Base-by-base conservation (phyloP, 2,888 invertebrate species). In the Sinotaia quadrata region DNA sequence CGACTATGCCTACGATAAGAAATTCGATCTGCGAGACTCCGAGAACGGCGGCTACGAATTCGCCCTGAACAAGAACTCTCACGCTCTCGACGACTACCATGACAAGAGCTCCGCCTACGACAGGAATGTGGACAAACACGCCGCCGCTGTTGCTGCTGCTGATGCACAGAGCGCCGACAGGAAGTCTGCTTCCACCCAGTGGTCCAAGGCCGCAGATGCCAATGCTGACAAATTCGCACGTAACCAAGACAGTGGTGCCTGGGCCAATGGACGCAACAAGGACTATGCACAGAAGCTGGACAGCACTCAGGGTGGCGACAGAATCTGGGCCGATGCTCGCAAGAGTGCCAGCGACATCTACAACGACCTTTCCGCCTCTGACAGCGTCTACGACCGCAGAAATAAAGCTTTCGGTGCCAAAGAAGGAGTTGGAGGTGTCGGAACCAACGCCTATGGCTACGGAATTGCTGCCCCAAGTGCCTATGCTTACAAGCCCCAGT, bases 1-100 rank as follows among this genome's bases (percentile, higher is more conserved):
- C 27, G 37, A 63, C 33, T 72, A 72, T 63, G 72, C 65, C 31
- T 72, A 67, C 34, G 69, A 72, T 63, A 72, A 72, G 69, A 72
- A 61, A 36, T 72, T 69, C 67, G 56, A 69, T 54, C 67, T 66
- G 21, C 24, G 49, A 44, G 65, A 69, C 44, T 56, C 58, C n/a
- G 72, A 69, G 36, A 62, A 66, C 51, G 72, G 72, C 36, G 72
- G 62, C n/a, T 72, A 66, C 67, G 68, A 67, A 36, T 47, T 61
- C 44, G 47, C 49, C 34, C 69, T 69, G 41, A 44, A 41, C 54
- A 47, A 36, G 37, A 57, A 58, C 47, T 41, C 47, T 18, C 69
- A 58, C 63, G 69, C 67, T 34, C 67, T 72, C 37, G 72, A 67
- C 51, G 69, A 72, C 37, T 51, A 66, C 62, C 41, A 57, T 7